Evolutionary conservation across 2,888 invertebrate species (phyloP).

Genomic region (Ochlodes sylvanus): DNA sequence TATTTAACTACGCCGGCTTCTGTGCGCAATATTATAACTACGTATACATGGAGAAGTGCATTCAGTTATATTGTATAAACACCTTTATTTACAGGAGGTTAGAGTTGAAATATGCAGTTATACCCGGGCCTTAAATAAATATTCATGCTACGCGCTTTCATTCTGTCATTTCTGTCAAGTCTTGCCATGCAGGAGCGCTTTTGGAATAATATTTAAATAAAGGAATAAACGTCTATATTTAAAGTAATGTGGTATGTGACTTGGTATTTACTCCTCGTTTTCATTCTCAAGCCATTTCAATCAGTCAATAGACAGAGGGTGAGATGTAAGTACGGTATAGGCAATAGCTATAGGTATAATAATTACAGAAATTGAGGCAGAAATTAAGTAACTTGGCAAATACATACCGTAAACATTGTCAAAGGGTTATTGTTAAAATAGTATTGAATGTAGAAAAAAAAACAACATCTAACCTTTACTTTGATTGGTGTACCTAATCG

Average conservation of each 20-base stretch:
- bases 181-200: conserved; percentile 39
- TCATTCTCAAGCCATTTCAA: no score
- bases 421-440: conserved; percentile 24
- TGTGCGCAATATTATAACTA: conserved; percentile 41
- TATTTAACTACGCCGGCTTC: conserved; percentile 46
- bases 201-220: conserved; percentile 42
- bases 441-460: neutral
- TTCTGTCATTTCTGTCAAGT: conserved; percentile 47
- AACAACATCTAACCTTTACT: no score
- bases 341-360: neutral
- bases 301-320: no score
- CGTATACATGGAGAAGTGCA: conserved; percentile 17
- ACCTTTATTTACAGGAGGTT: conserved; percentile 38
- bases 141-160: conserved; percentile 34
- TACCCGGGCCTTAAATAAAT: conserved; percentile 13
- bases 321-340: no score
- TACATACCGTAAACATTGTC: conserved; percentile 10
- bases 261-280: conserved; percentile 2
- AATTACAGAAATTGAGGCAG: neutral
- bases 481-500: no score
- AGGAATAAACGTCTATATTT: conserved; percentile 35
- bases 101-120: conserved; percentile 40
- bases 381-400: conserved; percentile 12
- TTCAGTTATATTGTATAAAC: conserved; percentile 23
- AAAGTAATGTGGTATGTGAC: conserved; percentile 20